phyloP scores from a whole-genome alignment of 1,140 invertebrate species.

The Pogonognathellus flavescens region DNA sequence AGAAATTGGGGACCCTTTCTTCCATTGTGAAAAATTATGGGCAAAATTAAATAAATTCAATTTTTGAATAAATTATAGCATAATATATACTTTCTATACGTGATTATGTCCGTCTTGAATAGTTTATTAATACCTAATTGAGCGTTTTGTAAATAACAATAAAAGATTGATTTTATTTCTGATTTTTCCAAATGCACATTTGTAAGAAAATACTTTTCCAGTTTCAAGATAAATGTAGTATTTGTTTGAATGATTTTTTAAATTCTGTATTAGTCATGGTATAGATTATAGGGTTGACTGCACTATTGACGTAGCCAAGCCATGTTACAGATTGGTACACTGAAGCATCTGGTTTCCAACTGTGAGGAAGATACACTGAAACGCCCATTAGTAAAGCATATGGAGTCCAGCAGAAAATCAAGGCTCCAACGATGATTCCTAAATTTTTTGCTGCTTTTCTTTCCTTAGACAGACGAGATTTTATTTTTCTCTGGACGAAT shows the following conservation, averaged over 20 bases:
- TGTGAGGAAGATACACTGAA: conserved; percentile 83
- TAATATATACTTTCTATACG: too few species aligned
- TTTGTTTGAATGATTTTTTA: conserved; percentile 84
- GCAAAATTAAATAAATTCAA: too few species aligned
- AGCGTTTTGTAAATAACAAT: too few species aligned
- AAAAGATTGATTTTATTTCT: too few species aligned
- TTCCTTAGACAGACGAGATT: conserved; percentile 88
- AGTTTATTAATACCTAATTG: too few species aligned
- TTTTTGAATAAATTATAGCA: too few species aligned
- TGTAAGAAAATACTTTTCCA: too few species aligned
- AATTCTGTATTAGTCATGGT: conserved; percentile 96
- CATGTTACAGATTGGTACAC: conserved; percentile 90
- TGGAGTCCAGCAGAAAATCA: conserved; percentile 89
- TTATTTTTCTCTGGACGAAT: conserved; percentile 91
- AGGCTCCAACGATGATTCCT: conserved; percentile 90
- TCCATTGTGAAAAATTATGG: too few species aligned
- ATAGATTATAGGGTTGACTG: conserved; percentile 95
- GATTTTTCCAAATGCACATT: too few species aligned
- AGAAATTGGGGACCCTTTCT: too few species aligned
- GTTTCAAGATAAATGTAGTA: conserved; percentile 67
- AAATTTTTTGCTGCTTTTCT: conserved; percentile 92
- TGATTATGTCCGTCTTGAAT: too few species aligned
- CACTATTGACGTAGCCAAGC: conserved; percentile 91
- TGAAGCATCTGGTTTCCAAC: conserved; percentile 88
- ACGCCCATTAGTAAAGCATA: conserved; percentile 96